Conservation (phyloP, 2,113 vertebrate species). For the Strix uralensis region DNA sequence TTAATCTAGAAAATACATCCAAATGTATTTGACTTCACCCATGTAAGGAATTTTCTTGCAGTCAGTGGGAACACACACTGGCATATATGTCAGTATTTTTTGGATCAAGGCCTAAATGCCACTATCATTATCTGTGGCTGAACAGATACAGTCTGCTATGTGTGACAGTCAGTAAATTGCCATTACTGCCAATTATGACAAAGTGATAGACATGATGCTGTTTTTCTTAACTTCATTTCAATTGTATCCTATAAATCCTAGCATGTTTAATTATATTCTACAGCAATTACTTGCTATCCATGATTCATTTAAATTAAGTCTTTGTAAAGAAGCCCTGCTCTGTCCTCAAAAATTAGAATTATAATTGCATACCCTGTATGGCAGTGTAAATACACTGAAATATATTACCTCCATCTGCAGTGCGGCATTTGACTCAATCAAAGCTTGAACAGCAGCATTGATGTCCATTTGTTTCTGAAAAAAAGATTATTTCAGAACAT, state of each 20-base stretch:
- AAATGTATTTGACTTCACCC: not conserved
- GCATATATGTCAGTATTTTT: not conserved
- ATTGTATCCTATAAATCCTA: not conserved
- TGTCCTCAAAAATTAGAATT: not conserved
- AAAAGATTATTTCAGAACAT: slow-evolving; percentile 35
- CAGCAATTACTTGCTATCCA: not conserved
- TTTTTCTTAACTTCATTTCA: not conserved
- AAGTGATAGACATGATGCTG: not conserved
- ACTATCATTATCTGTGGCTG: not conserved
- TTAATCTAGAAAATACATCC: not conserved
- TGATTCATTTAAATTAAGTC: slow-evolving; percentile 11
- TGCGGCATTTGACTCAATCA: slow-evolving; percentile 78
- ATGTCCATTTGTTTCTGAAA: slow-evolving; percentile 84
- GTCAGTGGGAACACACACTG: not conserved
- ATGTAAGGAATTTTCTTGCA: not conserved
- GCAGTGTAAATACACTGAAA: slow-evolving; percentile 42
- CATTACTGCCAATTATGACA: not conserved
- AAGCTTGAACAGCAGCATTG: slow-evolving; percentile 79
- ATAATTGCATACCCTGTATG: not conserved
- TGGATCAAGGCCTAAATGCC: not conserved
- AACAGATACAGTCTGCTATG: not conserved
- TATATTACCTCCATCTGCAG: slow-evolving; percentile 84
- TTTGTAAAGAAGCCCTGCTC: slow-evolving; percentile 22
- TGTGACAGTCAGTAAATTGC: not conserved
- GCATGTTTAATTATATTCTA: slow-evolving; percentile 13